A percentile compares a stretch with the other conserved stretches of the same genome.
phyloP scores from a whole-genome alignment of 2,113 vertebrate genomes.

The Chloropsis hardwickii region DNA sequence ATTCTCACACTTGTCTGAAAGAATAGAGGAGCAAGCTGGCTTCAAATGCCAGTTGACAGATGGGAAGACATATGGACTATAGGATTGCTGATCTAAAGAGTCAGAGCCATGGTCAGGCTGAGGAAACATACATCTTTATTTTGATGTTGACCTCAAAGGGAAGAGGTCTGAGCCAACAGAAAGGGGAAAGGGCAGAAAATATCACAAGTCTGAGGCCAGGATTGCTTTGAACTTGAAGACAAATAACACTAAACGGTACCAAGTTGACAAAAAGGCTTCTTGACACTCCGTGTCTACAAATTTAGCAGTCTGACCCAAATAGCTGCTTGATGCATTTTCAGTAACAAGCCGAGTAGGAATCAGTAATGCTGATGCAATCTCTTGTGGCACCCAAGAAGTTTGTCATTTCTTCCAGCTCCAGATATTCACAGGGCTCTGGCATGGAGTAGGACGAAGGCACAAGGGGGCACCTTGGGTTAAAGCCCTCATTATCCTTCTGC shows the following conservation, averaged over 20 bases:
- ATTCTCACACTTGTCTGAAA: conserved; percentile 71
- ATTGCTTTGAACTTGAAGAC: conserved; percentile 70
- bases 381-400: conserved; percentile 38
- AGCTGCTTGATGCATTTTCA: conserved; percentile 46
- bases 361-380: conserved; percentile 39
- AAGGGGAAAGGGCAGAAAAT: conserved; percentile 69
- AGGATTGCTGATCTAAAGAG: conserved; percentile 66
- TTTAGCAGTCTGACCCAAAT: conserved; percentile 51
- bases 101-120: conserved; percentile 62
- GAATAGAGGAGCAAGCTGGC: conserved; percentile 59
- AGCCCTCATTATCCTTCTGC: not conserved
- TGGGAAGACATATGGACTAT: conserved; percentile 69
- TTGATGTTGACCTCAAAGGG: conserved; percentile 72
- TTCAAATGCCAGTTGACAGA: conserved; percentile 70
- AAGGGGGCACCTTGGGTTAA: not conserved
- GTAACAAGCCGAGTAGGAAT: conserved; percentile 2
- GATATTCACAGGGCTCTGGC: not conserved
- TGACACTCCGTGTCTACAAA: conserved; percentile 55
- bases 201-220: conserved; percentile 46
- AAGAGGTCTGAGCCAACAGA: conserved; percentile 63
- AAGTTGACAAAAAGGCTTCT: conserved; percentile 63
- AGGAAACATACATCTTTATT: conserved; percentile 69
- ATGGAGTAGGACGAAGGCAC: accelerated
- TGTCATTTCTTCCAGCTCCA: not conserved
- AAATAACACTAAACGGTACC: conserved; percentile 29